These are phyloP conservation scores for Conus canariensis DNA, from an alignment of 2,888 invertebrate species.

Conservation along the genomic window DNA sequence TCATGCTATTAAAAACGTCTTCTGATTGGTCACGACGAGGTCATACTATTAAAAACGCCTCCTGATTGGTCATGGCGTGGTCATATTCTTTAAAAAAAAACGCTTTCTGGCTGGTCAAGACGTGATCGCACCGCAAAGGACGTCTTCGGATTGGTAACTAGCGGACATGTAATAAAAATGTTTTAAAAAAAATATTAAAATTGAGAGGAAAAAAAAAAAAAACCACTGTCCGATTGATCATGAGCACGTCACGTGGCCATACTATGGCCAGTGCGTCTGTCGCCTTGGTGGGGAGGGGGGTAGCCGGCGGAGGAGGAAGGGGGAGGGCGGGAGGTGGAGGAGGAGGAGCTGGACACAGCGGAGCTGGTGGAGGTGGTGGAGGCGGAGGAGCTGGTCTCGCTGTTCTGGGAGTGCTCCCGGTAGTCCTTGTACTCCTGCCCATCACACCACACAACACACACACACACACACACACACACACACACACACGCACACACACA, in stretches of 20 bases:
- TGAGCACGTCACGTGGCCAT: slow-evolving; percentile 1
- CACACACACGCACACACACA: neutral
- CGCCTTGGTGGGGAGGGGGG: neutral
- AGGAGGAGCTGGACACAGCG: neutral
- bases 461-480: neutral
- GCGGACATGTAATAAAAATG: no score
- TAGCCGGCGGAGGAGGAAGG: neutral
- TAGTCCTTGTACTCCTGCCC: neutral
- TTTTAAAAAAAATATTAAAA: no score
- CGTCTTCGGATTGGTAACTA: no score
- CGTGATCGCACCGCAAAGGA: no score
- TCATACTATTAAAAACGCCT: no score
- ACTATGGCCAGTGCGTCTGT: neutral
- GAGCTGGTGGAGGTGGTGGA: neutral
- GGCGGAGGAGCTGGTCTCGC: slow-evolving; percentile 17
- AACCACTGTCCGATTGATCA: no score
- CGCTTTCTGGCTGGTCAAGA: no score
- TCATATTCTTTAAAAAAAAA: no score
- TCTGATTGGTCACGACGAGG: no score
- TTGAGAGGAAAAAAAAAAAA: no score
- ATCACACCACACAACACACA: neutral
- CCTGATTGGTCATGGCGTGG: no score
- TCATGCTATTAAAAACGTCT: no score
- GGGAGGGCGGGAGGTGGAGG: neutral
- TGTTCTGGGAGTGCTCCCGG: neutral